Evolutionary conservation across 2,888 invertebrate species (phyloP), one percentile per base, ranked within the genome.

Genomic region (Nematopogon swammerdamellus): DNA sequence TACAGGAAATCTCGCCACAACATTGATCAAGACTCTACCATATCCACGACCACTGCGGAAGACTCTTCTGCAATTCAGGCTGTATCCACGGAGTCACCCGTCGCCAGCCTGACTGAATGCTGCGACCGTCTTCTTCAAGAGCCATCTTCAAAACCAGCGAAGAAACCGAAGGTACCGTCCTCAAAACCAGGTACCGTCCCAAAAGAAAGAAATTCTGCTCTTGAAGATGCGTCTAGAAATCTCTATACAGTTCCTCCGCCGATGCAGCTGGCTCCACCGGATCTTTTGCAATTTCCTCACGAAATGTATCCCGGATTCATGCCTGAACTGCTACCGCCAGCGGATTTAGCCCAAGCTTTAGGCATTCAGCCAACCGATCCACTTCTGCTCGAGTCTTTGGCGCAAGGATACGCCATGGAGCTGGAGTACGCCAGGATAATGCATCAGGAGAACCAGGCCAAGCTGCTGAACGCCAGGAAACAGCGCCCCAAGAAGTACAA

Each of bases 401-500:
- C 80, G 0, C 80, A 80, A 65, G 79, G 79, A 6, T 80, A 84
- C 59, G 82, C 87, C 0, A 81, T 88, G 80, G 88, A 88, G 57
- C 64, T 84, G 43, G 88, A 88, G 62, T 88, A 88, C 61, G 85
- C 85, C 0, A 81, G 88, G 53, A 85, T 88, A 47, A 64, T 88
- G 46, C 85, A 84, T 36, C 87, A 88, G 67, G 88, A 88, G 59
- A 87, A 87, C 53, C 87, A 88, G 60, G 77, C 85, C 0, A 88
- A 87, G 61, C 68, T 86, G 1, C 57, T 87, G 3, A 87, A 85
- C 58, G 76, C 86, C 0, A 81, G 87, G 55, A 91, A 93, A 60
- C 87, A 91, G 58, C 81, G 94, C 1, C 95, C 95, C 1, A 93
- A 94, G 70, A 93, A 93, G 63, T 96, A 95, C 70, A 88, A 92